Base-by-base conservation (phyloP, 2,888 invertebrate genomes). In the Mycalesis mineus region DNA sequence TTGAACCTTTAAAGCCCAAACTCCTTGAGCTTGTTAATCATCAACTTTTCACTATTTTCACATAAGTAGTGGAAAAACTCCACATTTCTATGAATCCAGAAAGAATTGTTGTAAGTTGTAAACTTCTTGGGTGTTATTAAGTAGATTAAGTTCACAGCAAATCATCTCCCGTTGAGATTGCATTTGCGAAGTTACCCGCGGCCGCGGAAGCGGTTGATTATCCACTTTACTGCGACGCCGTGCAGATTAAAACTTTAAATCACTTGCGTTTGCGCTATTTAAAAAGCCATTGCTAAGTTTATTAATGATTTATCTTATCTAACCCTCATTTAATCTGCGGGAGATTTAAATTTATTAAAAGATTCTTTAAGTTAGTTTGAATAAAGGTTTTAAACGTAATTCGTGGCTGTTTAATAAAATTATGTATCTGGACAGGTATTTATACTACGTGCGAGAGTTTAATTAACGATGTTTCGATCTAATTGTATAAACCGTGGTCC, bases 171-270 rank as follows among this genome's bases (percentile, higher is more conserved):
- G 52, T 40, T 40, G 15, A 48, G 40, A 40, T 55, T 28, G 39
- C 28, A 50, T 39, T 50, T 39, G 28, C 13, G 39, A 29, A 50
- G 49, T 50, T 50, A 39, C 7, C 22, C 17, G 22, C 17, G 49
- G 11, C 37, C 36, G 22, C 36, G 58, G 48, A 17, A 42, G 17
- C 40, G 47, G 47, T 52, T 49, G 51, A 51, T 61, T 61, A 58
- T 61, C 48, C 55, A 36, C 33, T 57, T 56, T 44, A 45, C 40
- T 11, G 36, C 53, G 33, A 44, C 57, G 44, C 39, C 13, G 15
- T 31, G 11, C 9, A 57, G 45, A 60, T 60, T 49, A 57, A 11
- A 54, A 57, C 44, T 53, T 57, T 53, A 60, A 57, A 57, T 48
- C 49, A 50, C 49, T 48, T 36, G 15, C 36, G 29, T 22, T 48